Evolutionary conservation across 2,797 vertebrate species (phyloP).

Genomic region (Tapirus indicus): DNA sequence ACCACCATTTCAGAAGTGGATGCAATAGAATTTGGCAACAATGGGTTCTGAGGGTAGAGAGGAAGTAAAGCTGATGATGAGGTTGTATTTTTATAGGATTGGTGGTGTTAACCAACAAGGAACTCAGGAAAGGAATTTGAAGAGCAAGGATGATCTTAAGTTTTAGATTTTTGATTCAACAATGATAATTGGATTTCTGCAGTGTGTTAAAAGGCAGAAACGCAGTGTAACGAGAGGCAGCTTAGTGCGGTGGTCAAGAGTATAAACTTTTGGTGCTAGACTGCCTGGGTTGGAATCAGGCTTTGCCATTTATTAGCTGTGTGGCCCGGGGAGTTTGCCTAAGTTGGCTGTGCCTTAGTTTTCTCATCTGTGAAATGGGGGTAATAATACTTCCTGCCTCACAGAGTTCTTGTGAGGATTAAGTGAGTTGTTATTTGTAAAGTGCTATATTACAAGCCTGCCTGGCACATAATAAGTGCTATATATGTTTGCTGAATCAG

Average conservation of each 20-base stretch:
- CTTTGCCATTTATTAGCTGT: background rate
- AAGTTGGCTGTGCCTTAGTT: background rate
- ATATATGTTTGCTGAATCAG: background rate
- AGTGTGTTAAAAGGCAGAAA: too few relatives aligned
- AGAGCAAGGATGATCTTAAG: background rate
- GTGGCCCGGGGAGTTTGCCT: background rate
- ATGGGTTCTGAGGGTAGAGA: background rate
- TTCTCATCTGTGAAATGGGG: too few relatives aligned
- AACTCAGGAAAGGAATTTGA: background rate
- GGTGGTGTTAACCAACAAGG: background rate
- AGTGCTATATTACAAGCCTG: background rate
- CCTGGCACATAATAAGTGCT: background rate
- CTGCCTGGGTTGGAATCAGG: background rate
- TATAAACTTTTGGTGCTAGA: background rate
- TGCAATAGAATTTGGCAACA: background rate
- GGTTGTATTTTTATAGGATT: background rate
- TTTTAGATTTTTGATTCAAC: conserved; percentile 4
- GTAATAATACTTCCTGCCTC: background rate
- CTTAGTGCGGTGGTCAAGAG: background rate
- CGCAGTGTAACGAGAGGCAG: background rate
- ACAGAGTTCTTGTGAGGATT: background rate
- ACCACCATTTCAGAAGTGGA: background rate
- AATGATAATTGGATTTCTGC: background rate
- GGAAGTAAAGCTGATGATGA: background rate
- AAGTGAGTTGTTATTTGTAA: conserved; percentile 10